phyloP scores from a whole-genome alignment of 2,113 vertebrate species.

The Chinchilla lanigera region DNA sequence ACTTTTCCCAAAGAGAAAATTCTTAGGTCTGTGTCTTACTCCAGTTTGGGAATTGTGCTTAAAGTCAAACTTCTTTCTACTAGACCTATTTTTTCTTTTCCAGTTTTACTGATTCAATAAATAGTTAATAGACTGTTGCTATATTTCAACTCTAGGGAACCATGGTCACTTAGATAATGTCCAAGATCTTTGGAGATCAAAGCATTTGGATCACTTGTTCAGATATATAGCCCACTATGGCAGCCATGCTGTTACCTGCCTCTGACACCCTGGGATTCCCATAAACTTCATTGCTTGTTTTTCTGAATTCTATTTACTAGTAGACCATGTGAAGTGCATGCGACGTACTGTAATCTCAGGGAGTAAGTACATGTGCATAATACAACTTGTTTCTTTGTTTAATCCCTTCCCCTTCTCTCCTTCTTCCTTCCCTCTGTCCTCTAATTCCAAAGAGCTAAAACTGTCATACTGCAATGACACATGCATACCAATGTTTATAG shows the following conservation, averaged over 20 bases:
- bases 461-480: not conserved
- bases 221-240: not conserved
- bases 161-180: too few species aligned
- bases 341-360: not conserved
- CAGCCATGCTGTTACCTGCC: not conserved
- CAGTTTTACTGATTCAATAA: not conserved
- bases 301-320: not conserved
- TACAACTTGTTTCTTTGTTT: not conserved
- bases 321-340: not conserved
- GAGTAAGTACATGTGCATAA: not conserved
- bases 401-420: not conserved
- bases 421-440: not conserved
- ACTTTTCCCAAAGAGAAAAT: not conserved
- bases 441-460: not conserved
- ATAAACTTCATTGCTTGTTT: not conserved
- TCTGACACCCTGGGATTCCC: not conserved
- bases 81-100: not conserved
- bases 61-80: not conserved
- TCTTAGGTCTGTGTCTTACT: not conserved
- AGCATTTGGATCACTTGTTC: not conserved
- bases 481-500: not conserved
- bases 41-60: not conserved
- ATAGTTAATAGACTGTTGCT: not conserved
- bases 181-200: not conserved
- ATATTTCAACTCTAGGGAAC: not conserved